Evolutionary conservation across 2,797 vertebrate species (phyloP).

Genomic region (Atherinosoma microstoma): DNA sequence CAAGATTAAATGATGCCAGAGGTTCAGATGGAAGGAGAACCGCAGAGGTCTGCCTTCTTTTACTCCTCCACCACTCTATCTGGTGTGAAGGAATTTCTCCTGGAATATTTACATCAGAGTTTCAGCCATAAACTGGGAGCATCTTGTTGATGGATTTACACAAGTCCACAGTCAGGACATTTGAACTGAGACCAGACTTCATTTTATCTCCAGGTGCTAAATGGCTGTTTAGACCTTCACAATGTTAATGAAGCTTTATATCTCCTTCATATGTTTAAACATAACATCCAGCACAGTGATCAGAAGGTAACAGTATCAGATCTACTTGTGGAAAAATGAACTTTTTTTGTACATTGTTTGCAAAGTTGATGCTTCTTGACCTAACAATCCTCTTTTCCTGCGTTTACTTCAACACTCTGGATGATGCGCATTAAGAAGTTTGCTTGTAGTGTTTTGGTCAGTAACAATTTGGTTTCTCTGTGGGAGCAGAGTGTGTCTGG

Average conservation of each 20-base stretch:
- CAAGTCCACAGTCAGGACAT: neutral
- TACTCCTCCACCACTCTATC: neutral
- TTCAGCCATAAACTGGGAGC: neutral
- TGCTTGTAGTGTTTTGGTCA: neutral
- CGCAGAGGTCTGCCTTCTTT: neutral
- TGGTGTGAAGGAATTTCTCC: neutral
- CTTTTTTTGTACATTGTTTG: neutral
- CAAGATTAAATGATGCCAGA: neutral
- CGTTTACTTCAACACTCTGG: neutral
- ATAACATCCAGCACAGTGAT: neutral
- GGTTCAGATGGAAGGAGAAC: neutral
- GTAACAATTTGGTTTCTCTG: neutral
- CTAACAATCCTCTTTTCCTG: neutral
- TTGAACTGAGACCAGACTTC: neutral
- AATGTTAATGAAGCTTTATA: neutral
- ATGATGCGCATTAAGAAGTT: neutral
- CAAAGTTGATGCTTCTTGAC: neutral
- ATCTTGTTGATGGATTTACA: neutral
- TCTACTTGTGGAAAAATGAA: neutral
- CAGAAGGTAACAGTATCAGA: neutral
- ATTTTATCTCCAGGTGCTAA: neutral
- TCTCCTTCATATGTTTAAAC: neutral
- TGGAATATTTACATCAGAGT: neutral
- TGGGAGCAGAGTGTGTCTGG: constrained; percentile 87
- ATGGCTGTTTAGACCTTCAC: neutral